Conservation (phyloP, 2,797 vertebrate genomes). For the Scarus forsteni region DNA sequence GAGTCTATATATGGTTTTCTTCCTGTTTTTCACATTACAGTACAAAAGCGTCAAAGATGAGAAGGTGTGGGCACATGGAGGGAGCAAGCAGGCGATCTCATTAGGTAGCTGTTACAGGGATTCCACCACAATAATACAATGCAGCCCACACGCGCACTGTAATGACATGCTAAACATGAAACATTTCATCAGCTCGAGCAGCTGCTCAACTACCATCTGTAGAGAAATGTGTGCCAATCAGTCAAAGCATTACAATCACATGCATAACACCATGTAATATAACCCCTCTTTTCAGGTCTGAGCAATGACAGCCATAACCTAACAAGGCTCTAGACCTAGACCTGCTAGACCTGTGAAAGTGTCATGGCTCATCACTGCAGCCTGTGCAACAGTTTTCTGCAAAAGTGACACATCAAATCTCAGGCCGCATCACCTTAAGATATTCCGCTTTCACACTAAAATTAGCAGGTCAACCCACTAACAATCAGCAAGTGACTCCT, state of each 20-base stretch:
- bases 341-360: too few relatives aligned
- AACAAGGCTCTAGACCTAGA: too few relatives aligned
- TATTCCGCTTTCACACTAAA: too few relatives aligned
- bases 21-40: not conserved
- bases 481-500: too few relatives aligned
- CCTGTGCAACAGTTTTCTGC: too few relatives aligned
- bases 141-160: slow-evolving; percentile 44
- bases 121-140: slow-evolving; percentile 39
- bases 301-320: too few relatives aligned
- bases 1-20: slow-evolving; percentile 1
- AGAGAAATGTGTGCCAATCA: not conserved
- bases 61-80: not conserved
- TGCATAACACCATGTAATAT: not conserved
- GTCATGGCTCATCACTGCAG: too few relatives aligned
- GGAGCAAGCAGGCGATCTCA: slow-evolving; percentile 42
- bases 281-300: not conserved
- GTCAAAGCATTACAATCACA: not conserved
- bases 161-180: slow-evolving; percentile 46
- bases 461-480: too few relatives aligned
- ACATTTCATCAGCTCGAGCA: slow-evolving; percentile 38
- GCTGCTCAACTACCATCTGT: slow-evolving; percentile 27
- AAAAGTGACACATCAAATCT: too few relatives aligned
- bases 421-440: too few relatives aligned
- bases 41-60: not conserved
- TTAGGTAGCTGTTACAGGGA: slow-evolving; percentile 29